Percentiles rank a stretch among this genome's conserved stretches.
Conservation (phyloP, 2,113 vertebrate genomes). For the Hemicordylus capensis region DNA sequence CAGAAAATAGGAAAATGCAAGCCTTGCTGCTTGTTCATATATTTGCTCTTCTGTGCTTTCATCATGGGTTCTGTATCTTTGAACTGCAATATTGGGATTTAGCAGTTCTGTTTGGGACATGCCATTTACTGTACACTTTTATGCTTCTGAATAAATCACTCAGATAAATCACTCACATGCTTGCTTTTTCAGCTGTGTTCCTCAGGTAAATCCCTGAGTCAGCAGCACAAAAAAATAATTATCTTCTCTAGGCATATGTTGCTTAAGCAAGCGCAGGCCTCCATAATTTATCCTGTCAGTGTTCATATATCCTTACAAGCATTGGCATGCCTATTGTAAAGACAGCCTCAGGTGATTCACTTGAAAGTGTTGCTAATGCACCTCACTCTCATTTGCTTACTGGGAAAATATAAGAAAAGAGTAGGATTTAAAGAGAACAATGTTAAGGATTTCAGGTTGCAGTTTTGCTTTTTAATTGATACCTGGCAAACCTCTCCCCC, state of each 20-base stretch:
- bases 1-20: neutral
- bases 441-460: neutral
- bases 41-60: neutral
- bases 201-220: conserved; percentile 5
- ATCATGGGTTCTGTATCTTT: neutral
- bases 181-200: conserved; percentile 1
- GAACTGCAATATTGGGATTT: neutral
- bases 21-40: neutral
- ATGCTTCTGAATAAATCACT: conserved; percentile 21
- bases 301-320: neutral
- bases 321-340: neutral
- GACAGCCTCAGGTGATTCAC: neutral
- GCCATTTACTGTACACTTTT: neutral
- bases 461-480: neutral
- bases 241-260: conserved; percentile 5
- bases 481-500: neutral
- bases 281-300: neutral
- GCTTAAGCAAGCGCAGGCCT: neutral
- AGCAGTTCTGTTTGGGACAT: neutral
- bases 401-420: neutral
- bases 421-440: neutral
- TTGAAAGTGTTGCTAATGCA: neutral
- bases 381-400: neutral
- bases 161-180: conserved; percentile 2
- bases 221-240: neutral